A percentile compares a stretch with the other conserved stretches of the same genome.
Conservation (phyloP, 2,113 vertebrate genomes). For the Chloropsis hardwickii region DNA sequence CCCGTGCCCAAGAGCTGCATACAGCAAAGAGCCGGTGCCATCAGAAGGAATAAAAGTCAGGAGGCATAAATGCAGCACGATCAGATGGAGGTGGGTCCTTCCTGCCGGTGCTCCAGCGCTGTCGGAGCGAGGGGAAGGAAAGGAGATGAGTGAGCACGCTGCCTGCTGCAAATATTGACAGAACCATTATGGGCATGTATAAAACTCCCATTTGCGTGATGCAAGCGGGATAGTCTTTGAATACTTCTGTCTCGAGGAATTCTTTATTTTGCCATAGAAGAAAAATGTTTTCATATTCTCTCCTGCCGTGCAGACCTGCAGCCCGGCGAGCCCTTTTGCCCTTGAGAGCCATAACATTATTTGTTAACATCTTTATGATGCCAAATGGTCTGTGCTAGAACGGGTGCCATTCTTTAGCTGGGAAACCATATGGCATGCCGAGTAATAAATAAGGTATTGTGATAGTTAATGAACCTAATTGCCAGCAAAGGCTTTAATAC, state of each 20-base stretch:
- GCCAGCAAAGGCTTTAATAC: slow-evolving; percentile 84
- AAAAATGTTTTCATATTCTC: slow-evolving; percentile 82
- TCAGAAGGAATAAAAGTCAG: background rate
- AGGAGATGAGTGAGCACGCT: slow-evolving; percentile 42
- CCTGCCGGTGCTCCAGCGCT: background rate
- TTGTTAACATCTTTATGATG: slow-evolving; percentile 88
- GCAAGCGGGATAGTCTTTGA: slow-evolving; percentile 58
- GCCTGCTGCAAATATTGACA: slow-evolving; percentile 69
- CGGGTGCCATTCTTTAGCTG: slow-evolving; percentile 82
- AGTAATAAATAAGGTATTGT: slow-evolving; percentile 88
- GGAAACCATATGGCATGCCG: slow-evolving; percentile 83
- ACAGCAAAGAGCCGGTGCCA: background rate
- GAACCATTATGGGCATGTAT: slow-evolving; percentile 65
- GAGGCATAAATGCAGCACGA: accelerated
- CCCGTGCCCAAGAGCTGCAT: background rate
- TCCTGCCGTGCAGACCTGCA: slow-evolving; percentile 71
- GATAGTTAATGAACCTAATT: slow-evolving; percentile 90
- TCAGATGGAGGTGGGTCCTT: background rate
- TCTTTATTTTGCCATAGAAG: slow-evolving; percentile 76
- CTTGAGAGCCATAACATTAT: slow-evolving; percentile 84
- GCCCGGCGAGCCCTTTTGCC: slow-evolving; percentile 77
- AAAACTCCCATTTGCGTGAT: slow-evolving; percentile 66
- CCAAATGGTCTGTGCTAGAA: slow-evolving; percentile 83
- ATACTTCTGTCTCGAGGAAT: slow-evolving; percentile 73
- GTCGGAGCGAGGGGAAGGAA: background rate